These are phyloP conservation scores for Amphipoea oculea DNA, from an alignment of 2,888 invertebrate genomes.

Conservation along the genomic window DNA sequence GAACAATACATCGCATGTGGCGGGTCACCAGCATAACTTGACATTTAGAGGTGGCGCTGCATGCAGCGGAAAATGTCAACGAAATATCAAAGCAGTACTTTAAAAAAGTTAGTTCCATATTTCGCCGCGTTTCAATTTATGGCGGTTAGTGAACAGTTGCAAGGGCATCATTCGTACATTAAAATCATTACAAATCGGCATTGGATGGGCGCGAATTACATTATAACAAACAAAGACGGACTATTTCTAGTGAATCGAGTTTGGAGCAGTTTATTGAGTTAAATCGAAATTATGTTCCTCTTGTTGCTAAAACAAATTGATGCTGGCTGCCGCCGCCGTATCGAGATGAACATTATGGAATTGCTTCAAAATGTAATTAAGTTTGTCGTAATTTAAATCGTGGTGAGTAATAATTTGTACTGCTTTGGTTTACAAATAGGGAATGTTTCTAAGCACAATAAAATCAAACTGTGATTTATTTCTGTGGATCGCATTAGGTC, in stretches of 20 bases:
- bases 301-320: conserved; percentile 79
- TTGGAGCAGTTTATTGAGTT: conserved; percentile 83
- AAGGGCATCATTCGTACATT: conserved; percentile 80
- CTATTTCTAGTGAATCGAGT: conserved; percentile 73
- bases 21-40: conserved; percentile 38
- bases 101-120: conserved; percentile 3
- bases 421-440: neutral
- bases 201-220: conserved; percentile 83
- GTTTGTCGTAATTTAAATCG: conserved; percentile 59
- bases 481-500: too few species aligned
- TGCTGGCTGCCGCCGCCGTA: conserved; percentile 20
- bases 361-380: conserved; percentile 67
- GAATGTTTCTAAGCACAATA: neutral
- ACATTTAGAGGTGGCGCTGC: conserved; percentile 49
- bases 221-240: conserved; percentile 79
- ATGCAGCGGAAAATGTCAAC: conserved; percentile 22
- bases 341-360: conserved; percentile 62
- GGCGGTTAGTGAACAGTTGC: conserved; percentile 6
- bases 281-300: conserved; percentile 85
- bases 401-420: neutral
- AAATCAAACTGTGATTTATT: conserved; percentile 4
- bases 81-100: conserved; percentile 16
- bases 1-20: conserved; percentile 73
- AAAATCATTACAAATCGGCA: conserved; percentile 88
- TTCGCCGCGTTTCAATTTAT: conserved; percentile 25